Evolutionary conservation across 2,888 invertebrate species (phyloP).

Genomic region (Thelaira solivaga): DNA sequence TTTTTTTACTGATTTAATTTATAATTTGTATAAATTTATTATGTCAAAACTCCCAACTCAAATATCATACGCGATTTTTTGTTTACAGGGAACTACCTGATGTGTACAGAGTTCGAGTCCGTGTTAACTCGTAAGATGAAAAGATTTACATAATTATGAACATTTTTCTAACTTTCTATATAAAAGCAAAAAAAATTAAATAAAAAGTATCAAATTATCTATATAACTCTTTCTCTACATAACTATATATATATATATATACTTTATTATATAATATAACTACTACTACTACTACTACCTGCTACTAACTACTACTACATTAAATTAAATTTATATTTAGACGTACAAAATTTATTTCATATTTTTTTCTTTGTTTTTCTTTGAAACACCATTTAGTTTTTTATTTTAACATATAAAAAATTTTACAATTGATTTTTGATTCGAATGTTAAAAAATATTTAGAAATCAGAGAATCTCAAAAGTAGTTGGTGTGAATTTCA

Average conservation of each 20-base stretch:
- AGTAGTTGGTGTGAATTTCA: neutral
- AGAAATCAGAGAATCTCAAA: neutral
- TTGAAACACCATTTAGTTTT: no score
- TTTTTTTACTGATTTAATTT: constrained; percentile 33
- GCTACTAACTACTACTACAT: no score
- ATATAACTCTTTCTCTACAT: constrained; percentile 53
- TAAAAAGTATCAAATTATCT: constrained; percentile 49
- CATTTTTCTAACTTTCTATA: constrained; percentile 69
- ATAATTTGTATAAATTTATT: constrained; percentile 31
- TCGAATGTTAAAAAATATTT: constrained; percentile 5
- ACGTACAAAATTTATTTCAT: no score
- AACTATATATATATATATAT: constrained; percentile 25
- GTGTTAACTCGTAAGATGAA: constrained; percentile 88
- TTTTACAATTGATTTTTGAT: constrained; percentile 6
- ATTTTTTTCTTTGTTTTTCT: no score
- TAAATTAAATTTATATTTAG: no score
- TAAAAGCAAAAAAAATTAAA: constrained; percentile 53
- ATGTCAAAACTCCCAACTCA: constrained; percentile 63
- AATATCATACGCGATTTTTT: constrained; percentile 75
- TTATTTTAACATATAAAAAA: no score
- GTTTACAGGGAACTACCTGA: constrained; percentile 82
- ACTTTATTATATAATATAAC: no score
- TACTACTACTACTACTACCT: no score
- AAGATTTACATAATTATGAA: constrained; percentile 62
- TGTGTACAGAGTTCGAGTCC: constrained; percentile 90